Conservation (phyloP, 1,140 invertebrate species). For the Sipha flava region DNA sequence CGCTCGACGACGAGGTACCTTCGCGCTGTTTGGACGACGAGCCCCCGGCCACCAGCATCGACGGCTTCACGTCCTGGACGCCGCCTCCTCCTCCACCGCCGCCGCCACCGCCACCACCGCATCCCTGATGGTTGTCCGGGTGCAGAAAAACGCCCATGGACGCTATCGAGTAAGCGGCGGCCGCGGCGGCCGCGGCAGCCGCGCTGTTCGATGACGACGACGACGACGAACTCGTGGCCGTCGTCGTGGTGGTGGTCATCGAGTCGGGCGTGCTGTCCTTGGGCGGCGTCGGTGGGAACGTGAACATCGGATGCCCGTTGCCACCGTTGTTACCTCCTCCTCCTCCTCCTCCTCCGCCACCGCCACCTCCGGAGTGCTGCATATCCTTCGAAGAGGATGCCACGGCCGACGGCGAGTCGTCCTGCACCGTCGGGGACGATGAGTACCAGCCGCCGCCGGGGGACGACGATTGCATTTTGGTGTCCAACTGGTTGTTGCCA, state of each 20-base stretch:
- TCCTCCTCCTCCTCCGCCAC: not conserved
- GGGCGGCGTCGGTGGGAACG: constrained; percentile 38
- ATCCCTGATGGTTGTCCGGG: constrained; percentile 36
- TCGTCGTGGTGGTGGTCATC: constrained; percentile 35
- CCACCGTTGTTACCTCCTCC: not conserved
- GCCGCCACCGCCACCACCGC: not conserved
- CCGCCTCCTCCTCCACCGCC: not conserved
- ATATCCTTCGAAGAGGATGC: constrained; percentile 13
- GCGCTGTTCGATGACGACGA: constrained; percentile 37
- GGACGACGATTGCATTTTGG: constrained; percentile 21
- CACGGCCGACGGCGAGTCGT: constrained; percentile 7
- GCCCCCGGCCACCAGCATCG: constrained; percentile 32
- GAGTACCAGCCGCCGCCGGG: constrained; percentile 21
- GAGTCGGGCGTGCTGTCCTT: constrained; percentile 38
- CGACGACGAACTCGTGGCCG: constrained; percentile 33
- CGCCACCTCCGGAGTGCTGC: constrained; percentile 20
- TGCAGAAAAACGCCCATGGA: constrained; percentile 39
- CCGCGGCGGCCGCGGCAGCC: constrained; percentile 37
- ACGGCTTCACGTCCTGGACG: constrained; percentile 38
- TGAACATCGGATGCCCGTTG: constrained; percentile 38
- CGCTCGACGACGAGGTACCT: constrained; percentile 37
- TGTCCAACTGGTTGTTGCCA: constrained; percentile 3
- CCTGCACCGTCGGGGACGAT: constrained; percentile 1
- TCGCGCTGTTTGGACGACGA: constrained; percentile 38
- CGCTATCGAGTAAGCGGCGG: constrained; percentile 32